Evolutionary conservation across 2,888 invertebrate genomes (phyloP).

Genomic region (Campopleginae sp.): DNA sequence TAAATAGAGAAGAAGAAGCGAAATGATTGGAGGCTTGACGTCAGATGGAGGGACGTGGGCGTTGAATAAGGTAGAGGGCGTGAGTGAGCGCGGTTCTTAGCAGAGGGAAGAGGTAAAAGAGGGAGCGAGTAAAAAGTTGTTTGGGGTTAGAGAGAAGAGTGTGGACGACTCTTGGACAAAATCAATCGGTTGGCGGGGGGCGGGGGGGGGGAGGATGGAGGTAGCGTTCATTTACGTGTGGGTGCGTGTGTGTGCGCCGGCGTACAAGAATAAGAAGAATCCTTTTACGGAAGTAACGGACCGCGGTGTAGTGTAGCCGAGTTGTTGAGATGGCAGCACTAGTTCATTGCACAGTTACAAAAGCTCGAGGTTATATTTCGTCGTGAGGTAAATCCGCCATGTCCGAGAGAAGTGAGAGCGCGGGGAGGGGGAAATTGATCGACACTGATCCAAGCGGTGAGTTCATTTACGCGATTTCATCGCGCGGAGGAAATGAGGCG

Average conservation of each 20-base stretch:
- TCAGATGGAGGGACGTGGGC: conserved; percentile 14
- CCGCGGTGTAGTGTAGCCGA: not conserved
- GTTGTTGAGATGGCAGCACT: conserved; percentile 42
- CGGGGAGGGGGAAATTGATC: conserved; percentile 33
- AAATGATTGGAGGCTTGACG: conserved; percentile 34
- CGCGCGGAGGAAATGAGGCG: conserved; percentile 4
- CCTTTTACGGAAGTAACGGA: conserved; percentile 17
- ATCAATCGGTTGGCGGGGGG: conserved; percentile 64
- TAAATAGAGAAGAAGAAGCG: conserved; percentile 7
- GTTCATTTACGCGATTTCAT: conserved; percentile 20
- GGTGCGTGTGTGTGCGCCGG: conserved; percentile 20
- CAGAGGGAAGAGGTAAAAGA: not conserved
- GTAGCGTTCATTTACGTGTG: conserved; percentile 24
- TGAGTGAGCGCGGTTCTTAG: conserved; percentile 24
- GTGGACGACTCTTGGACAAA: conserved; percentile 62
- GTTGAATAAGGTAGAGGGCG: conserved; percentile 15
- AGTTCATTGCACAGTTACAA: conserved; percentile 15
- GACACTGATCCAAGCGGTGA: conserved; percentile 39
- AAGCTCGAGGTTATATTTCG: not conserved
- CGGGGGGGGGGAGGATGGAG: conserved; percentile 51
- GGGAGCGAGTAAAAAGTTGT: conserved; percentile 41
- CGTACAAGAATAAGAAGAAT: conserved; percentile 7
- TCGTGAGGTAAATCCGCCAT: conserved; percentile 3
- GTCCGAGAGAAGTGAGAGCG: not conserved
- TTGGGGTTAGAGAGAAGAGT: conserved; percentile 43